phyloP scores from a whole-genome alignment of 2,113 vertebrate genomes.

The Phrynosoma platyrhinos region DNA sequence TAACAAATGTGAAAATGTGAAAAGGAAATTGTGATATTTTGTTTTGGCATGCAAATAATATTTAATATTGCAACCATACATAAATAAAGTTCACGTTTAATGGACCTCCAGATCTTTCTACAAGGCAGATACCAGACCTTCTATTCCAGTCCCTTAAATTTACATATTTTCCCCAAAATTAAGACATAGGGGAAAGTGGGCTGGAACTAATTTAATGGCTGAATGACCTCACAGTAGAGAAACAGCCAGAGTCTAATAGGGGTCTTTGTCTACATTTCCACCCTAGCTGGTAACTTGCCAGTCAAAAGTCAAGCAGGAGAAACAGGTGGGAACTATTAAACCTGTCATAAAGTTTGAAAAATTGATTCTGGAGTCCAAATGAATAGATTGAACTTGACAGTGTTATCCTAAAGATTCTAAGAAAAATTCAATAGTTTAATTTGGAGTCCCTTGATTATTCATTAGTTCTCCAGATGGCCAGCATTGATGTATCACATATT shows the following conservation, averaged over 20 bases:
- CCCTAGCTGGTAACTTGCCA: constrained; percentile 88
- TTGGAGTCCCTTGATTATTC: constrained; percentile 88
- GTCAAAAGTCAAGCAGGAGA: constrained; percentile 86
- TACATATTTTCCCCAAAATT: constrained; percentile 50
- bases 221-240: constrained; percentile 90
- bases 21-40: neutral
- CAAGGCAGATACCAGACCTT: neutral
- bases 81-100: neutral
- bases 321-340: constrained; percentile 98
- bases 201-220: constrained; percentile 99
- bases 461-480: constrained; percentile 91
- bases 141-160: constrained; percentile 24
- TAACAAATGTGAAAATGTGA: neutral
- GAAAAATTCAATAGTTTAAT: constrained; percentile 84
- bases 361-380: constrained; percentile 88
- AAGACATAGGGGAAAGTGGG: constrained; percentile 72
- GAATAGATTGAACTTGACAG: constrained; percentile 96
- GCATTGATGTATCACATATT: constrained; percentile 77
- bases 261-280: constrained; percentile 92
- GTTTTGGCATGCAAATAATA: neutral
- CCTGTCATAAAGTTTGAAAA: constrained; percentile 99
- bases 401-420: constrained; percentile 95
- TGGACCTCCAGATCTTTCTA: neutral
- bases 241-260: constrained; percentile 90
- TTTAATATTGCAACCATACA: neutral